Conservation (phyloP, 2,113 vertebrate genomes). For the Prolemur simus region DNA sequence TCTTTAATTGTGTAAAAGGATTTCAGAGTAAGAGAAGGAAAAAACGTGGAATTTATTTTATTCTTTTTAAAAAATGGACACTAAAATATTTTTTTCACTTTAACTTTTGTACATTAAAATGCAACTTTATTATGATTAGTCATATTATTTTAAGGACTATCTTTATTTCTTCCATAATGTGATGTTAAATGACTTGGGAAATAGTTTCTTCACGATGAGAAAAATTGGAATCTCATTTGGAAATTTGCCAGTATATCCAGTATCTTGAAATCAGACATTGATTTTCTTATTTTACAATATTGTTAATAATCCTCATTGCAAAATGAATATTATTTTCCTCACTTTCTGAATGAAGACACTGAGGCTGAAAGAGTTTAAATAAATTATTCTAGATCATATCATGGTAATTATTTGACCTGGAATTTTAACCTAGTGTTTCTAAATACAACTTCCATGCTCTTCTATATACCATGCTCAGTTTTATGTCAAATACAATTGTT, state of each 20-base stretch:
- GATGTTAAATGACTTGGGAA: background rate
- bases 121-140: background rate
- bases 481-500: background rate
- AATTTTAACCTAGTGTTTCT: background rate
- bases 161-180: background rate
- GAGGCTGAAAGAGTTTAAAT: background rate
- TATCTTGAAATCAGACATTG: background rate
- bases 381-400: background rate
- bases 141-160: conserved; percentile 2
- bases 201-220: background rate
- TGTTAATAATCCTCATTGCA: background rate
- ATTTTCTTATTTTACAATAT: background rate
- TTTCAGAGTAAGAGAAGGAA: background rate
- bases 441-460: background rate
- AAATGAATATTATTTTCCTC: background rate
- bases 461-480: background rate
- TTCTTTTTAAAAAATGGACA: background rate
- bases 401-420: background rate
- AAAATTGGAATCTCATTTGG: background rate
- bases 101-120: conserved; percentile 32
- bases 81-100: conserved; percentile 31
- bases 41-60: background rate
- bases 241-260: background rate
- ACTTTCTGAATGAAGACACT: background rate
- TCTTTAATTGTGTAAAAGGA: background rate